Evolutionary conservation across 2,888 invertebrate genomes (phyloP).

Genomic region (Balanococcus diminutus): DNA sequence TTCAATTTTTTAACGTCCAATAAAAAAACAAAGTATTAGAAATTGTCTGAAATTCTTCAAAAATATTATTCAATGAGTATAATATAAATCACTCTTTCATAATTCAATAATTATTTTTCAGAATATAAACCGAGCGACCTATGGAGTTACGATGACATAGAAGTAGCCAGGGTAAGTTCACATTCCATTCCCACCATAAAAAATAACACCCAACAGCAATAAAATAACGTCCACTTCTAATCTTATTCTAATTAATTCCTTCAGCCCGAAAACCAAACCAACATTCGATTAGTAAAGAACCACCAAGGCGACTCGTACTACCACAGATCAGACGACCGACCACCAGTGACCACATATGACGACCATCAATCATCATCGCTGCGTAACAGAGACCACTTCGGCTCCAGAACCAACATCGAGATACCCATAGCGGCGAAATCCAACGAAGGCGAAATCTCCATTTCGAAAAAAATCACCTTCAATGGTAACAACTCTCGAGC

Average conservation of each 20-base stretch:
- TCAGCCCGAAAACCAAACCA: constrained; percentile 15
- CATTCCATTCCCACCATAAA: not conserved
- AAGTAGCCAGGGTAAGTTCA: not conserved
- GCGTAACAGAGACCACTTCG: not conserved
- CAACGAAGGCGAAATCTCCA: not conserved
- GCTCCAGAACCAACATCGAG: not conserved
- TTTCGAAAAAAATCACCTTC: constrained; percentile 23
- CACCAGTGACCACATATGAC: too few species aligned
- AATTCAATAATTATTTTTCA: not conserved
- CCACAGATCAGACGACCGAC: not conserved
- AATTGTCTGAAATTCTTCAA: not conserved
- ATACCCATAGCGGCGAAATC: not conserved
- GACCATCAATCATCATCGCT: not conserved
- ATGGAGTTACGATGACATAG: constrained; percentile 29
- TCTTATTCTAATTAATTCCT: not conserved
- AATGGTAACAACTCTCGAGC: constrained; percentile 2
- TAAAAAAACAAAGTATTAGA: too few species aligned
- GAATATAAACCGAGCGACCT: constrained; percentile 18
- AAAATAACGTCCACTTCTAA: too few species aligned
- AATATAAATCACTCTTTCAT: too few species aligned
- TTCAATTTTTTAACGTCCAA: too few species aligned
- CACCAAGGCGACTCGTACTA: not conserved
- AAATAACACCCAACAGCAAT: too few species aligned
- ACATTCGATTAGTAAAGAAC: not conserved
- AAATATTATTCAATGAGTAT: too few species aligned